Conservation (phyloP, 2,113 vertebrate species). For the Phycodurus eques region DNA sequence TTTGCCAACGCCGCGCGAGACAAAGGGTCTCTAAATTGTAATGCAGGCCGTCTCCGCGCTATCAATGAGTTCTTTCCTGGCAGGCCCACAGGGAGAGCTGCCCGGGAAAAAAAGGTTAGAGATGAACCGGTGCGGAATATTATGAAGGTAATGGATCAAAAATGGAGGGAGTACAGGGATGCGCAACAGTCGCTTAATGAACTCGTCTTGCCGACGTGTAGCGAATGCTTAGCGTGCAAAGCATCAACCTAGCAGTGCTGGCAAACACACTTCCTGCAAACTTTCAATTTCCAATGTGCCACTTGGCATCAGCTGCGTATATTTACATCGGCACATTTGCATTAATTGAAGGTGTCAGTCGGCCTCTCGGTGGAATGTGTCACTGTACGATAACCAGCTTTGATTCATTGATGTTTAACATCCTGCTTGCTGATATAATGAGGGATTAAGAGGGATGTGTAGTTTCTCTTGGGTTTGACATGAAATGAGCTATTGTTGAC, state of each 20-base stretch:
- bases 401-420: conserved; percentile 25
- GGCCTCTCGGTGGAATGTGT: conserved; percentile 10
- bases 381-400: conserved; percentile 36
- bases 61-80: conserved; percentile 67
- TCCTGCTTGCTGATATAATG: conserved; percentile 13
- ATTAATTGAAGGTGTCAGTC: conserved; percentile 24
- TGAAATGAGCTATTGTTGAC: conserved; percentile 1
- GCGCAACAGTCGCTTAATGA: conserved; percentile 57
- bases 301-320: conserved; percentile 22
- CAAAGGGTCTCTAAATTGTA: conserved; percentile 69
- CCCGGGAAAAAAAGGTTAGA: conserved; percentile 56
- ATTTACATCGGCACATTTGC: conserved; percentile 38
- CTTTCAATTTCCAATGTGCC: conserved; percentile 21
- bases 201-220: conserved; percentile 52
- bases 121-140: conserved; percentile 65
- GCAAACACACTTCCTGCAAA: conserved; percentile 28
- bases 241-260: conserved; percentile 9
- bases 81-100: conserved; percentile 38
- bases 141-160: conserved; percentile 67
- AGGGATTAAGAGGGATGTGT: conserved; percentile 23
- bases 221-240: conserved; percentile 36
- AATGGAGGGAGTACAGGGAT: conserved; percentile 57
- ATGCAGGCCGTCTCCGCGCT: conserved; percentile 54
- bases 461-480: conserved; percentile 8
- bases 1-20: conserved; percentile 61